Evolutionary conservation across 2,888 invertebrate species (phyloP).

Genomic region (Noctua comes): DNA sequence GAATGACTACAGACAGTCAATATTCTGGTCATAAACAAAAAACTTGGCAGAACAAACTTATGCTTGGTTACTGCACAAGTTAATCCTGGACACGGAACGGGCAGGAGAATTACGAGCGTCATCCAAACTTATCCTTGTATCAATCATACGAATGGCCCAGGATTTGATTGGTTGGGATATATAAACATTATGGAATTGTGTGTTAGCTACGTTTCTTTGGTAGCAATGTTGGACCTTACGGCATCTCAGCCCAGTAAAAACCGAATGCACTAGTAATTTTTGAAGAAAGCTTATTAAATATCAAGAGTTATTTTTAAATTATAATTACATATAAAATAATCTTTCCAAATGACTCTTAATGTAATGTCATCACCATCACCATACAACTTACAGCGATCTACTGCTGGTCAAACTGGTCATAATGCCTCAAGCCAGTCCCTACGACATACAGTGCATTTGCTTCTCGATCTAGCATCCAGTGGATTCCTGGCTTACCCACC

Average conservation of each 20-base stretch:
- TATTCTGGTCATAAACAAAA: slow-evolving; percentile 36
- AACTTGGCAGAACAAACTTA: slow-evolving; percentile 35
- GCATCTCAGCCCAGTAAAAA: neutral
- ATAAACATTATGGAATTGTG: slow-evolving; percentile 8
- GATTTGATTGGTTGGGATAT: slow-evolving; percentile 37
- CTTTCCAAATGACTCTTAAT: neutral
- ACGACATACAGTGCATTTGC: neutral
- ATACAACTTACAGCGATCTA: neutral
- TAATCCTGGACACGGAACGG: slow-evolving; percentile 43
- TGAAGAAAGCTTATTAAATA: neutral
- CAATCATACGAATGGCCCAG: slow-evolving; percentile 46
- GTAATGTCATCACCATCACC: neutral
- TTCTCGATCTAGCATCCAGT: neutral
- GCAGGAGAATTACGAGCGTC: slow-evolving; percentile 52
- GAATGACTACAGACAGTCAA: slow-evolving; percentile 20
- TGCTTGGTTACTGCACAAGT: slow-evolving; percentile 37
- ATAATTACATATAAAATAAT: neutral
- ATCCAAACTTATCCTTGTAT: slow-evolving; percentile 51
- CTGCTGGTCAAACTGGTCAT: neutral
- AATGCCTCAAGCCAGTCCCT: neutral
- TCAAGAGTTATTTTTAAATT: neutral
- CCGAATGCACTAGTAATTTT: neutral
- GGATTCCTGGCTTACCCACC: neutral
- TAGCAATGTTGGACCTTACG: neutral
- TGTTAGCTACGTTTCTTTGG: slow-evolving; percentile 1